Base-by-base conservation (phyloP, 2,797 vertebrate species). In the Tokudaia muenninki region DNA sequence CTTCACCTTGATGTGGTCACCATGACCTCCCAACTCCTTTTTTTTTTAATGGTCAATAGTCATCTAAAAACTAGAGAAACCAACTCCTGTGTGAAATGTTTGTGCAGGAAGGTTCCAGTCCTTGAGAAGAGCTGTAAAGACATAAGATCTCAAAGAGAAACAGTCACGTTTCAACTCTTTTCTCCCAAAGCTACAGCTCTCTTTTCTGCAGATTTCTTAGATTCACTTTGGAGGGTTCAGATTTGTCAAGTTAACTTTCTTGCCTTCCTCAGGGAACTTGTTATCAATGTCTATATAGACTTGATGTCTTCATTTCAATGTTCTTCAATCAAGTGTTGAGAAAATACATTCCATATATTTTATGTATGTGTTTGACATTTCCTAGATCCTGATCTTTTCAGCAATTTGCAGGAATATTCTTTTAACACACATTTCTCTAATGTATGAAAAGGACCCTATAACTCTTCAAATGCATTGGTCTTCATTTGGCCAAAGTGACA, bases 261-360 rank as follows among this genome's bases (percentile, higher is more conserved):
- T 72, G 55, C 21, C 10, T 44, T 96, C 92, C 63, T 91, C 79
- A 78, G 57, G 86, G 10, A 94, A 95, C 29, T 6, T 93, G 72
- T 44, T 92, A 47, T 79, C 16, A 1, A 12, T 72, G 2, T 79
- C 44, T 59, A 50, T 34, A 6, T 55, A 94, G 24, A 44, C 21
- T 17, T 79, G n/a, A 63, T 12, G 10, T 67, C 74, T 87, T 80
- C 41, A 67, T 91, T 34, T 83, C 24, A 82, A 26, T 19, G 5
- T 84, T 87, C 34, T 94, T 81, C 92, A 84, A 50, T 91, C 77
- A 94, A 61, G 75, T 55, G 75, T 92, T 94, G 21, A 94, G 86
- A 83, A 44, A 52, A 87, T 61, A 77, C 41, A 86, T 78, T 94
- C 91, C 55, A 5, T 3, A 16, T 44, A 3, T 52, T 78, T 2